These are phyloP conservation scores for Acromyrmex echinatior DNA, from an alignment of 1,140 invertebrate genomes.

Conservation along the genomic window DNA sequence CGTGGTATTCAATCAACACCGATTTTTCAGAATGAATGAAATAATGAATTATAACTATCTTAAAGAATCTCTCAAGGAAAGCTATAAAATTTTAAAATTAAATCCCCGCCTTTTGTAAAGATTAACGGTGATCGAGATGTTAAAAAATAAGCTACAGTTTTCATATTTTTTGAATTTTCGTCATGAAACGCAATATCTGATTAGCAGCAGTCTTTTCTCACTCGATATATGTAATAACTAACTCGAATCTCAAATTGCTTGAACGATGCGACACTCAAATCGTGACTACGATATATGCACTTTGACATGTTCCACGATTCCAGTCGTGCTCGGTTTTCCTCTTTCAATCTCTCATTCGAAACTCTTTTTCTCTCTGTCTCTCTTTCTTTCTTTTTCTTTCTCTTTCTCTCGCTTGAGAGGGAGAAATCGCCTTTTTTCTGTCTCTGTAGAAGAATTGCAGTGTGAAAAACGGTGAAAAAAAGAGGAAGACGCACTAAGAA, in stretches of 20 bases:
- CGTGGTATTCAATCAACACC: too few relatives aligned
- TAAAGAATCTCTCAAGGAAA: too few relatives aligned
- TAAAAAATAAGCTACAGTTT: neutral
- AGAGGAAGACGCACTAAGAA: constrained; percentile 28
- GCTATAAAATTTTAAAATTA: too few relatives aligned
- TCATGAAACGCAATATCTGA: neutral
- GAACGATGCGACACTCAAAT: constrained; percentile 36
- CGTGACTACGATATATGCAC: constrained; percentile 14
- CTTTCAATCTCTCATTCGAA: constrained; percentile 7
- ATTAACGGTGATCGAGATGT: neutral
- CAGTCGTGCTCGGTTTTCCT: constrained; percentile 31
- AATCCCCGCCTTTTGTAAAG: too few relatives aligned
- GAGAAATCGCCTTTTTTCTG: constrained; percentile 24
- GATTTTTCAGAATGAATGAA: too few relatives aligned
- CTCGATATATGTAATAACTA: neutral
- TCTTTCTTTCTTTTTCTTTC: constrained; percentile 7
- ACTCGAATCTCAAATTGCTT: neutral
- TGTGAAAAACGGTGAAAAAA: constrained; percentile 17
- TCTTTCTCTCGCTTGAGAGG: constrained; percentile 21
- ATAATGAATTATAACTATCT: too few relatives aligned
- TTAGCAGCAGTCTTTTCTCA: neutral
- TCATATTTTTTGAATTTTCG: neutral
- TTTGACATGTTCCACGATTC: constrained; percentile 30
- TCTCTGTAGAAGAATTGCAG: constrained; percentile 24
- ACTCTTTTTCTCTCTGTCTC: constrained; percentile 1